phyloP scores from a whole-genome alignment of 1,140 invertebrate species.

The Stegodyphus dumicola region DNA sequence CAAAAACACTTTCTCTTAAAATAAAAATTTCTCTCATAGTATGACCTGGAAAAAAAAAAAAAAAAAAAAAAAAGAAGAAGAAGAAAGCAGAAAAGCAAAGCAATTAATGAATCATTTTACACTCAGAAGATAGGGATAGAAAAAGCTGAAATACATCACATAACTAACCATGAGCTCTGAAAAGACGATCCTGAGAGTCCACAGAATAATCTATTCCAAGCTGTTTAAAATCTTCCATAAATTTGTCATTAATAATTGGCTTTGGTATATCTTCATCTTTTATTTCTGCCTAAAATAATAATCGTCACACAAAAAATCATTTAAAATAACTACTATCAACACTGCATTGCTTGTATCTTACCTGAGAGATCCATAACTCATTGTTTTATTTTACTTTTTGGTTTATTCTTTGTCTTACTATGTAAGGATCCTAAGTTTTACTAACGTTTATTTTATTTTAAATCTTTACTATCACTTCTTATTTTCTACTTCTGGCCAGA shows the following conservation, averaged over 20 bases:
- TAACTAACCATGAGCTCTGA: slow-evolving; percentile 83
- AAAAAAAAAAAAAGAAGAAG: not conserved
- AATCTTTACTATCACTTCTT: too few relatives aligned
- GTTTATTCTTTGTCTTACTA: too few relatives aligned
- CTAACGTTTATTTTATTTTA: too few relatives aligned
- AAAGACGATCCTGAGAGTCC: slow-evolving; percentile 84
- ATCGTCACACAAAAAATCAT: too few relatives aligned
- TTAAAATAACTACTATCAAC: too few relatives aligned
- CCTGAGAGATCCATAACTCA: too few relatives aligned
- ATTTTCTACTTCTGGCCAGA: too few relatives aligned
- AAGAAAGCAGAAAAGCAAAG: not conserved
- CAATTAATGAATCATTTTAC: not conserved
- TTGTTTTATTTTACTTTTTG: too few relatives aligned
- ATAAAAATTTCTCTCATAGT: slow-evolving; percentile 90
- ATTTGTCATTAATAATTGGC: slow-evolving; percentile 70
- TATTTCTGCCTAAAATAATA: slow-evolving; percentile 66
- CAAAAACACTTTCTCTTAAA: slow-evolving; percentile 78
- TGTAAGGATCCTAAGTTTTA: too few relatives aligned
- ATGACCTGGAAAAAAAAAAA: slow-evolving; percentile 73
- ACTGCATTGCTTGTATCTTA: too few relatives aligned
- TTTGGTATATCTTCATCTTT: slow-evolving; percentile 68
- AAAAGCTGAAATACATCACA: not conserved
- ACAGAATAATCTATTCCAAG: slow-evolving; percentile 79
- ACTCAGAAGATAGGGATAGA: not conserved
- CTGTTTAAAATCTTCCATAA: slow-evolving; percentile 74